Evolutionary conservation across 2,113 vertebrate genomes (phyloP).

Genomic region (Electrona antarctica): DNA sequence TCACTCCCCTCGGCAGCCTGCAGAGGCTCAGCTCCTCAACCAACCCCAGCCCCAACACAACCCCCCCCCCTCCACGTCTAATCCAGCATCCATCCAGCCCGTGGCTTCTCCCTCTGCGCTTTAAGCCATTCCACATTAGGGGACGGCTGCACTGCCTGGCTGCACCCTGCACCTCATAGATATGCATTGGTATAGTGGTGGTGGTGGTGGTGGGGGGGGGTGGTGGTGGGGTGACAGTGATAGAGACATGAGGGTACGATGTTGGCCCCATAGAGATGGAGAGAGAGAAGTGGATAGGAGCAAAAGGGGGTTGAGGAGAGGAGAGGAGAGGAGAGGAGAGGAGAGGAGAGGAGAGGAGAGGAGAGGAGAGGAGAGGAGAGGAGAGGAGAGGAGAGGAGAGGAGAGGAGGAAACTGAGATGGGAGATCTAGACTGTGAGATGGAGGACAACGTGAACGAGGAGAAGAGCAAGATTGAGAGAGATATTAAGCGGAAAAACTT

Average conservation of each 20-base stretch:
- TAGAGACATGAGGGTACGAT: no score
- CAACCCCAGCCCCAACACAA: constrained; percentile 26
- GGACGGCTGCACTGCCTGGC: constrained; percentile 46
- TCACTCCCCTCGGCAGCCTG: constrained; percentile 48
- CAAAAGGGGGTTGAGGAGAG: not conserved
- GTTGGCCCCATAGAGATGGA: no score
- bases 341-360: not conserved
- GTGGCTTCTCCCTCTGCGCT: constrained; percentile 54
- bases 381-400: not conserved
- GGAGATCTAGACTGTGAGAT: not conserved
- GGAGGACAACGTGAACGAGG: not conserved
- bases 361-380: not conserved
- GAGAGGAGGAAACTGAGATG: not conserved
- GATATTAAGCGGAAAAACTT: no score
- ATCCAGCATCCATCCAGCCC: constrained; percentile 67
- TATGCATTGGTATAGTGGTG: constrained; percentile 2
- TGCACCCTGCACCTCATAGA: constrained; percentile 45
- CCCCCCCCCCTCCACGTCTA: constrained; percentile 18
- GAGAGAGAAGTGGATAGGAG: not conserved
- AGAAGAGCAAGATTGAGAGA: not conserved
- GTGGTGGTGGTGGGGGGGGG: not conserved
- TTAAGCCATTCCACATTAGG: constrained; percentile 67
- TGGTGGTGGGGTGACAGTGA: not conserved
- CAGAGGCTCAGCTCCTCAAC: constrained; percentile 52
- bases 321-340: not conserved